Percentiles rank a stretch among this genome's conserved stretches.
Conservation (phyloP, 2,797 vertebrate genomes). For the Bufotes viridis region DNA sequence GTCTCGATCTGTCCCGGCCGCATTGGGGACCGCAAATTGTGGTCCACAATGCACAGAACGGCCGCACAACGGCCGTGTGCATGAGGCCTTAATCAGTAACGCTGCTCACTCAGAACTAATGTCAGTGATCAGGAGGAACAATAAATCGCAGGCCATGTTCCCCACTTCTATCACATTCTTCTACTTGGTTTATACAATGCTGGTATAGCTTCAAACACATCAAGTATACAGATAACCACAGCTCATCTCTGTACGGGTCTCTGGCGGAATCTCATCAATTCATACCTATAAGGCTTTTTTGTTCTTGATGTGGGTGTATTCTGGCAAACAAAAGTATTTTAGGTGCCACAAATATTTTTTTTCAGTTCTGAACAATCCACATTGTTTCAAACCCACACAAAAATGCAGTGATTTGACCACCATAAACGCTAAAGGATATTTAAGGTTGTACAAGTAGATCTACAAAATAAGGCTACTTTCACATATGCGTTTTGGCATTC, state of each 20-base stretch:
- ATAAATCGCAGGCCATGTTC: neutral
- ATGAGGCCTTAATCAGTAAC: neutral
- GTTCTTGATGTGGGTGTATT: constrained; percentile 36
- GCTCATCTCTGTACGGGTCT: neutral
- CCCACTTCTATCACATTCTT: neutral
- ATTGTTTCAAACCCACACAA: constrained; percentile 40
- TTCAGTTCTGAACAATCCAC: constrained; percentile 20
- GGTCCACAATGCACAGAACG: too few relatives aligned
- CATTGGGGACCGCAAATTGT: too few relatives aligned
- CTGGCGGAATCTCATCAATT: neutral
- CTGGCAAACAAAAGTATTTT: constrained; percentile 26
- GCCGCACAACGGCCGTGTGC: too few relatives aligned
- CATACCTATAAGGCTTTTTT: constrained; percentile 12
- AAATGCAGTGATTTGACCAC: neutral
- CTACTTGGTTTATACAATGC: too few relatives aligned
- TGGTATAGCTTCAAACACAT: constrained; percentile 13
- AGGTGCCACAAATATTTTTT: constrained; percentile 36
- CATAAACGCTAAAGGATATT: neutral
- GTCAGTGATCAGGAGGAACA: neutral
- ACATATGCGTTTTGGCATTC: too few relatives aligned
- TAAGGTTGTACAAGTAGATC: neutral
- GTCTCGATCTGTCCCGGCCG: too few relatives aligned
- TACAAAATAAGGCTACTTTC: neutral
- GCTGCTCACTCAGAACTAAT: neutral
- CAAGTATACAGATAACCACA: constrained; percentile 9